Evolutionary conservation across 1,140 invertebrate species (phyloP), one percentile per base, ranked within the genome.

Genomic region (Agrilus planipennis): DNA sequence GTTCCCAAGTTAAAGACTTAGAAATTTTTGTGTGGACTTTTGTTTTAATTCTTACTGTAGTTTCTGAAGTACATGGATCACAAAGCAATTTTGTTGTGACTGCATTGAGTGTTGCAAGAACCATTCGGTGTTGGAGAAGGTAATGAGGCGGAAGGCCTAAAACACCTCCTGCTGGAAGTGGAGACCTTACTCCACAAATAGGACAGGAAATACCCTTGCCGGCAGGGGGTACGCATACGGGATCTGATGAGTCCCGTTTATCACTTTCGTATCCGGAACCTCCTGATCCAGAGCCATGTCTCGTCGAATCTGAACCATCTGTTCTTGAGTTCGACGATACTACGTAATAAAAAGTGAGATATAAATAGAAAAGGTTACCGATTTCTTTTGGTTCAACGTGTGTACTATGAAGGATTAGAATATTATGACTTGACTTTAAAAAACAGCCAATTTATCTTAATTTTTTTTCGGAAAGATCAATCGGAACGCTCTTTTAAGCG

Each of bases 261-360:
- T 71, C 69, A 48, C 67, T 71, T 40, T 67, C 68, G 51, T 71
- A 71, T 1, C 69, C 69, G 0, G 70, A 71, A 11, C 66, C 70
- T 0, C 60, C 69, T 0, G 68, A 70, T 5, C 62, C 61, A 2
- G 50, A 54, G 11, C 60, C 58, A 25, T 34, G 32, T 14, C 25
- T 18, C 22, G 39, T 20, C 19, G 15, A 29, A n/a, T 12, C 15
- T 2, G 27, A 43, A 37, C 28, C 25, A 12, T 42, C 40, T 7
- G 40, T 42, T 27, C 28, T 12, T 4, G 9, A 9, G 19, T 34
- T 35, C 3, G 19, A 10, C 17, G 23, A 36, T 11, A 10, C 23
- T 42, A 7, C 15, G 7, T n/a, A n/a, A n/a, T n/a, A n/a, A n/a
- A n/a, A n/a, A n/a, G n/a, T n/a, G n/a, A n/a, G n/a, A n/a, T n/a